Evolutionary conservation across 2,888 invertebrate species (phyloP), one percentile per base, ranked within the genome.

Genomic region (Acrobasis suavella): DNA sequence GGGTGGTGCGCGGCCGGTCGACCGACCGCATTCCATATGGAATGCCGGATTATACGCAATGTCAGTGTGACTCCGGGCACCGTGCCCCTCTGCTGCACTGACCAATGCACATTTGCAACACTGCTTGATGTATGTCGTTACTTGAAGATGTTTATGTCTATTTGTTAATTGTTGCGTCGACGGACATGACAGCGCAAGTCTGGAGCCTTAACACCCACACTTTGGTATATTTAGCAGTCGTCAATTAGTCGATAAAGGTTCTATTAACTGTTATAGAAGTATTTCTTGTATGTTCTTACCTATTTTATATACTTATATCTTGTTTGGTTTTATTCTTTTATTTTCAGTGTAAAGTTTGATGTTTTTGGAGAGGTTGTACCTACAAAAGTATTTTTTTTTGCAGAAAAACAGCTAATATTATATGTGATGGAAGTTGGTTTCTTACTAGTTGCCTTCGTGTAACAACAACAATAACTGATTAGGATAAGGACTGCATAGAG

Each of bases 11-110:
- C 81, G 78, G 79, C 79, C 81, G 87, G 89, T 81, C 82, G 80
- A 73, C 79, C 91, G 91, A 89, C 91, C 91, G 90, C 92, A 91
- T 92, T 92, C 91, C 91, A 85, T 86, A 85, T 83, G 89, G 86
- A 86, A 89, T 91, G 87, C 88, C 89, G 87, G 91, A 89, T 86
- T 86, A 83, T 84, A 91, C 82, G 89, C 91, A 91, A 91, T 91
- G 91, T 91, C 91, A 91, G 89, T 90, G 86, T 86, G 86, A 85
- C 83, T 87, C 72, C 73, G 74, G 77, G 78, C 78, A 80, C 68
- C 75, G 75, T 77, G 49, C 72, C 73, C 75, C 76, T 77, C 72
- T 74, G 72, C 73, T 76, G 72, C 71, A 73, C 67, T 74, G 67
- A 65, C 71, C 70, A 72, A 67, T 80, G 76, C 78, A 78, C 68